Evolutionary conservation across 2,797 vertebrate species (phyloP).

Genomic region (Mus caroli): DNA sequence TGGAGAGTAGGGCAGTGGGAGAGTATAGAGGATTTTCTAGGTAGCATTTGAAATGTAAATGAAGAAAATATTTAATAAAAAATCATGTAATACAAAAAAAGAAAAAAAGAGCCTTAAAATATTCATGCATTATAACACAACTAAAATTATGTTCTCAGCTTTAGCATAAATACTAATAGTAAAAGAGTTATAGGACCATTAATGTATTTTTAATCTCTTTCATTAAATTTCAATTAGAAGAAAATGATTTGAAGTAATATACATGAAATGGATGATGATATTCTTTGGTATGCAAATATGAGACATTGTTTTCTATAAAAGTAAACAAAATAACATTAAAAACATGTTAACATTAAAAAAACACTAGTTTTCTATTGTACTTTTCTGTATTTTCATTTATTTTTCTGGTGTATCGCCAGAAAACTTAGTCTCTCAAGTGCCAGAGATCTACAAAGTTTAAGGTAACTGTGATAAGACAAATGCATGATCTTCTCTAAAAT

Average conservation of each 20-base stretch:
- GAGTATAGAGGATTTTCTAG: too few relatives aligned
- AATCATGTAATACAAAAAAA: too few relatives aligned
- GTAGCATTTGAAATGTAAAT: too few relatives aligned
- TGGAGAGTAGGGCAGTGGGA: too few relatives aligned
- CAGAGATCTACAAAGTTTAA: constrained; percentile 34
- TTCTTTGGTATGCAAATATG: constrained; percentile 39
- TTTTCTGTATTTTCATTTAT: not conserved
- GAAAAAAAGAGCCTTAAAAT: not conserved
- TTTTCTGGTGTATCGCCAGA: not conserved
- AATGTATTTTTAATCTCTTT: not conserved
- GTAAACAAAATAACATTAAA: not conserved
- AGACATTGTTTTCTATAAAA: constrained; percentile 40
- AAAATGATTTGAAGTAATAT: not conserved
- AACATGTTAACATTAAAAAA: not conserved
- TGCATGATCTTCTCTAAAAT: constrained; percentile 46
- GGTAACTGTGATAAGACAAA: constrained; percentile 44
- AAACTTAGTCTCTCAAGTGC: not conserved
- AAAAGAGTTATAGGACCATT: not conserved
- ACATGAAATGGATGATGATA: not conserved
- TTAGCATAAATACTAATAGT: not conserved
- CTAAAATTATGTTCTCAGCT: not conserved
- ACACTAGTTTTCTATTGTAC: not conserved
- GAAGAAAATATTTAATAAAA: too few relatives aligned
- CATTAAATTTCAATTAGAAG: not conserved
- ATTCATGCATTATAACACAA: not conserved